Conservation (phyloP, 1,140 invertebrate genomes). For the Drosophila oshimai region DNA sequence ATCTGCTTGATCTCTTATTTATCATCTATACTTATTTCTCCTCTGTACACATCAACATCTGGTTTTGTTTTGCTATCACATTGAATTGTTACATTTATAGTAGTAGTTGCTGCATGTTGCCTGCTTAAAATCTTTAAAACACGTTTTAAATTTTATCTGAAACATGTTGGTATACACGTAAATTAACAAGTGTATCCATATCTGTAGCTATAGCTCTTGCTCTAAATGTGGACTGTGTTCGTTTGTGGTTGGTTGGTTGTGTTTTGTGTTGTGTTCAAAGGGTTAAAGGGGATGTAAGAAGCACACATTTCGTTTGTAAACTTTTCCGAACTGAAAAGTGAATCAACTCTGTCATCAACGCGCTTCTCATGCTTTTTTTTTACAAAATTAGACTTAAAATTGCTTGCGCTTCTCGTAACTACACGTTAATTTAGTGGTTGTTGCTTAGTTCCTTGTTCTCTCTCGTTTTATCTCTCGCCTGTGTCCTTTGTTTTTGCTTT, state of each 20-base stretch:
- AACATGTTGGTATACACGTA: slow-evolving; percentile 66
- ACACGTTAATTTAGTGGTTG: slow-evolving; percentile 71
- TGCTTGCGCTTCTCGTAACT: slow-evolving; percentile 68
- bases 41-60: slow-evolving; percentile 79
- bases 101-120: slow-evolving; percentile 78
- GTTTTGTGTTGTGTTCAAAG: slow-evolving; percentile 25
- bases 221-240: slow-evolving; percentile 10
- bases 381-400: slow-evolving; percentile 66
- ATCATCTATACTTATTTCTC: slow-evolving; percentile 68
- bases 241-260: slow-evolving; percentile 5
- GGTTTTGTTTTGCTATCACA: slow-evolving; percentile 82
- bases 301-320: slow-evolving; percentile 55
- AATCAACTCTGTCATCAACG: slow-evolving; percentile 35
- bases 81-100: slow-evolving; percentile 83
- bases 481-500: slow-evolving; percentile 27
- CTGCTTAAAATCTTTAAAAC: slow-evolving; percentile 78
- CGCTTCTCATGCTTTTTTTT: slow-evolving; percentile 25
- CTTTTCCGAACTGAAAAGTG: slow-evolving; percentile 48
- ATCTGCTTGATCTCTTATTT: slow-evolving; percentile 50
- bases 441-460: slow-evolving; percentile 76
- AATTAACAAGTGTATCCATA: slow-evolving; percentile 41
- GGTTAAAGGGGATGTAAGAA: slow-evolving; percentile 35
- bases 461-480: slow-evolving; percentile 23
- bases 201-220: slow-evolving; percentile 12
- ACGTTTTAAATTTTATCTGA: slow-evolving; percentile 76